Evolutionary conservation across 35 echinoderm and acorn worm species (phyloP).

Genomic region (Apostichopus japonicus): DNA sequence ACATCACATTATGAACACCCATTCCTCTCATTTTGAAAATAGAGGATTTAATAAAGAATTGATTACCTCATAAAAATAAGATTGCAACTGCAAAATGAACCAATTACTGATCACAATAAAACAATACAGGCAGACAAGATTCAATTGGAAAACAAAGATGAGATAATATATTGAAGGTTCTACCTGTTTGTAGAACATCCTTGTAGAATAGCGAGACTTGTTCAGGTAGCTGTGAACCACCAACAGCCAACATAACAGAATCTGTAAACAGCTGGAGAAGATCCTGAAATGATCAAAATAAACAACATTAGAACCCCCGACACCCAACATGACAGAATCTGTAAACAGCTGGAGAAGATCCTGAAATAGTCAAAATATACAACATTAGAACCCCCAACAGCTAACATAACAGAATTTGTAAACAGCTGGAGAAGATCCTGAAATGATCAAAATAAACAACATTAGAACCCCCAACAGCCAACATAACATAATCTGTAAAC

Average conservation of each 20-base stretch:
- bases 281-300: conserved; percentile 16
- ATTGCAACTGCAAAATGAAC: too few relatives aligned
- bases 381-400: neutral
- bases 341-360: conserved; percentile 37
- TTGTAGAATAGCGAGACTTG: conserved; percentile 26
- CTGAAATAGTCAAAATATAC: conserved; percentile 8
- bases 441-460: neutral
- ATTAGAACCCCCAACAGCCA: neutral
- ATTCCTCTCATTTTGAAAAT: too few relatives aligned
- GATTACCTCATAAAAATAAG: too few relatives aligned
- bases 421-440: conserved; percentile 46
- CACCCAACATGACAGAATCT: conserved; percentile 22
- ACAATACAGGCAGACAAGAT: too few relatives aligned
- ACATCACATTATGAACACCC: too few relatives aligned
- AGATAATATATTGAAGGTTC: neutral
- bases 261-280: conserved; percentile 46
- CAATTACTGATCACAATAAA: too few relatives aligned
- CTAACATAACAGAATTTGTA: conserved; percentile 24
- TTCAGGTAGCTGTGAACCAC: neutral
- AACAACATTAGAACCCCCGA: neutral
- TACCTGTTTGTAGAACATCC: conserved; percentile 43
- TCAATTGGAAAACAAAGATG: too few relatives aligned
- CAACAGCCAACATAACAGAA: conserved; percentile 2
- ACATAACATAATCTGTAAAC: conserved; percentile 11
- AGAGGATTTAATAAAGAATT: too few relatives aligned